Evolutionary conservation across 2,797 vertebrate species (phyloP).

Genomic region (Tamandua tetradactyla): DNA sequence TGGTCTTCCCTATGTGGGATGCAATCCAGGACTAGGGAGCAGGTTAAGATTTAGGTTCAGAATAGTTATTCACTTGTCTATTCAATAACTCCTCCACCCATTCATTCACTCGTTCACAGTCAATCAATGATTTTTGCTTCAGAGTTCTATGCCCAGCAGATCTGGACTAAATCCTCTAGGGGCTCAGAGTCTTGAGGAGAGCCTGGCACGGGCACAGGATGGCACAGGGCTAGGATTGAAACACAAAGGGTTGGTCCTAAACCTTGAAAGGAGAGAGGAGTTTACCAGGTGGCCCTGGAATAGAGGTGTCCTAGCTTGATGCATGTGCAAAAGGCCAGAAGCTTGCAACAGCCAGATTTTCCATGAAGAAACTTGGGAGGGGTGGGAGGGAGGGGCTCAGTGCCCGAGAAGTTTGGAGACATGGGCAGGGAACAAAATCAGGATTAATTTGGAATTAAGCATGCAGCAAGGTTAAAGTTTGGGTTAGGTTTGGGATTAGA

Average conservation of each 20-base stretch:
- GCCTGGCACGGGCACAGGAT: background rate
- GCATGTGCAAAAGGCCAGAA: background rate
- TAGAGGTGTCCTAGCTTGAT: background rate
- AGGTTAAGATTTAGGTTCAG: background rate
- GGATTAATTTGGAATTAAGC: constrained; percentile 28
- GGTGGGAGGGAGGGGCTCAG: background rate
- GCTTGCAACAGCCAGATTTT: background rate
- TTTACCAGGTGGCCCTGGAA: background rate
- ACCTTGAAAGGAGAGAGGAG: background rate
- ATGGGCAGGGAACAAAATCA: background rate
- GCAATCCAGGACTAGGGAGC: background rate
- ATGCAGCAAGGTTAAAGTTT: background rate
- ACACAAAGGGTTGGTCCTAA: background rate
- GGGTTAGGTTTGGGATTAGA: background rate
- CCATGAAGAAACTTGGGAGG: background rate
- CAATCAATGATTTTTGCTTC: background rate
- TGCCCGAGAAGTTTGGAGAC: background rate
- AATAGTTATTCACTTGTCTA: background rate
- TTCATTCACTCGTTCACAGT: constrained; percentile 3
- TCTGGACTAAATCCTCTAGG: background rate
- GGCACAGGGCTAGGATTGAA: background rate
- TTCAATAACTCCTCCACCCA: background rate
- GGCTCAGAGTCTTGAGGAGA: background rate
- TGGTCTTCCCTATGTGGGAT: background rate
- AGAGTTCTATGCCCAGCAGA: background rate